These are phyloP conservation scores for Syncerus caffer DNA, from an alignment of 2,797 vertebrate genomes.

Conservation along the genomic window DNA sequence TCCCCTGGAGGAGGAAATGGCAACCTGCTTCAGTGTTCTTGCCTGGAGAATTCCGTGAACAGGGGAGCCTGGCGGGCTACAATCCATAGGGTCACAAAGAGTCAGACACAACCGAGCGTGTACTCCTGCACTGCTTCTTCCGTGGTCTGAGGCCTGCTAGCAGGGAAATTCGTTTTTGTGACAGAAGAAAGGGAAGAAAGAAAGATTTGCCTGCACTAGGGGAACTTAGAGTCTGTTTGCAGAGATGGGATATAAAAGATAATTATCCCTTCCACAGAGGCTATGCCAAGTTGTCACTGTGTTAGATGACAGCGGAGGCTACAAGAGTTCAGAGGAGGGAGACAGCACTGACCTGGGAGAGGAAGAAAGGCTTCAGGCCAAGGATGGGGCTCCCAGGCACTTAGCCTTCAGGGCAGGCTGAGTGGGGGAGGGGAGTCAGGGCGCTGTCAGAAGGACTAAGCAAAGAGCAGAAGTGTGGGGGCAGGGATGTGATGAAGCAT, in stretches of 20 bases:
- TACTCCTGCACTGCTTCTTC: background rate
- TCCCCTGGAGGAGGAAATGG: background rate
- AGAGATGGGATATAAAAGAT: background rate
- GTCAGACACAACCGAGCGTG: background rate
- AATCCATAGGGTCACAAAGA: background rate
- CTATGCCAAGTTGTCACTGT: background rate
- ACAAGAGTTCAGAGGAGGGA: background rate
- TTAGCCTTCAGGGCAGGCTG: background rate
- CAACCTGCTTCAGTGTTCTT: background rate
- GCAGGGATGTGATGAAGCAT: background rate
- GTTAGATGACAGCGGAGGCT: background rate
- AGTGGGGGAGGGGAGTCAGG: background rate
- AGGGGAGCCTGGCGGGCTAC: background rate
- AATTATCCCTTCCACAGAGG: background rate
- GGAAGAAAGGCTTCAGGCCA: background rate
- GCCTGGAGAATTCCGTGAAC: background rate
- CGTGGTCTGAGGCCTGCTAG: background rate
- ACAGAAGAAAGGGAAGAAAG: background rate
- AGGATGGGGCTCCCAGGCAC: background rate
- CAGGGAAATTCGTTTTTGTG: background rate
- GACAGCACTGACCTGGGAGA: background rate
- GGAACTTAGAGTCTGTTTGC: background rate
- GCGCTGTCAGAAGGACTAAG: background rate
- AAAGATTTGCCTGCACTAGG: background rate
- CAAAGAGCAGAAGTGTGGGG: background rate